Base-by-base conservation (phyloP, 2,888 invertebrate genomes). In the Rhingia campestris region DNA sequence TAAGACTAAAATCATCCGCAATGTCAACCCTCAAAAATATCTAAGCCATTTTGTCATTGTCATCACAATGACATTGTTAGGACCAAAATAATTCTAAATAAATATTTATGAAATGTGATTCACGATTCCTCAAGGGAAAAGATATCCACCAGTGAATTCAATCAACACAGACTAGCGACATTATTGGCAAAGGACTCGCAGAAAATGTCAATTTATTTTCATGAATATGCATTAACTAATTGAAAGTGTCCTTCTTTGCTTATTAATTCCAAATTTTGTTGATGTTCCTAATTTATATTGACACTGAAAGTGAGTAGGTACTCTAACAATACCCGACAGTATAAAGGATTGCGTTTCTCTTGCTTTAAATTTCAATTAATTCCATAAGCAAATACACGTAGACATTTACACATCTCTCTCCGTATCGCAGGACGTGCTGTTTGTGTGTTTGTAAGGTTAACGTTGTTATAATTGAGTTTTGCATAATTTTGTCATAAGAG, bases 171-270 rank as follows among this genome's bases (percentile, higher is more conserved):
- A 22, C 22, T 22, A 22, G 22, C 22, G 22, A 22, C 22, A 22
- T 43, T 43, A 43, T 43, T 12, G 43, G 43, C 4, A 4, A 12
- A 43, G 3, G 43, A 12, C 43, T 43, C 12, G 4, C 51, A 35
- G 45, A 3, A 39, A 56, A 56, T 39, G 49, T 56, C 35, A 45
- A 76, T 61, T 73, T 77, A 51, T 37, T 7, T 37, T 77, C 51
- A 45, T 56, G 67, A 77, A 82, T 73, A 73, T 22, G 22, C 2
- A 22, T 69, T 77, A 73, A 76, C 73, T 73, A 73, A 67, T 51
- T 54, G 54, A 58, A 58, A 56, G 6, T 35, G 22, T 53, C 49
- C 37, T 47, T 30, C 10, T 49, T 22, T 59, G 59, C 30, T 63
- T 45, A 41, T 58, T 39, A 56, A 56, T 47, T 49, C 22, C 33